Percentiles rank a stretch among this genome's conserved stretches.
Conservation (phyloP, 1,140 invertebrate species). For the Propsilocerus akamusi region DNA sequence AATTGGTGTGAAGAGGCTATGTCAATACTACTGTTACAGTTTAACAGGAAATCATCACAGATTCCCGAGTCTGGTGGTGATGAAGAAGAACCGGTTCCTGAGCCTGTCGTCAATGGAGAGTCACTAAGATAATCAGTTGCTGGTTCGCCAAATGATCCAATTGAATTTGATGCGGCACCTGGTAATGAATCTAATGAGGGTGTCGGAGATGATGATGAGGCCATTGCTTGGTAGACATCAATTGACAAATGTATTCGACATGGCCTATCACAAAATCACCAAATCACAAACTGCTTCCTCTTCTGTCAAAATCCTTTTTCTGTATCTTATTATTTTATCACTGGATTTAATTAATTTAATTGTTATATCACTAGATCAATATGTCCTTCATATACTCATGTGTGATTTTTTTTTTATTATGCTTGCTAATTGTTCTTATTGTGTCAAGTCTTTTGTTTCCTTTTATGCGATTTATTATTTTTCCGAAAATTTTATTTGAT, state of each 20-base stretch:
- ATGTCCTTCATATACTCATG: too few relatives aligned
- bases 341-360: too few relatives aligned
- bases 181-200: conserved; percentile 76
- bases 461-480: too few relatives aligned
- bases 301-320: too few relatives aligned
- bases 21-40: conserved; percentile 13
- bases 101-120: conserved; percentile 47
- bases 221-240: conserved; percentile 10
- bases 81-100: conserved; percentile 44
- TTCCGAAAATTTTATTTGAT: too few relatives aligned
- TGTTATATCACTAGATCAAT: too few relatives aligned
- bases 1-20: conserved; percentile 13
- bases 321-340: too few relatives aligned
- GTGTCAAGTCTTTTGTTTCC: too few relatives aligned
- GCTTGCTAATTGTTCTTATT: too few relatives aligned
- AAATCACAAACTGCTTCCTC: not conserved
- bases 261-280: not conserved
- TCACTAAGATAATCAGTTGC: conserved; percentile 30
- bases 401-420: too few relatives aligned
- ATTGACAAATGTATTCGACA: not conserved
- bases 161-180: conserved; percentile 54
- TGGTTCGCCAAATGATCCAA: conserved; percentile 58
- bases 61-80: conserved; percentile 63
- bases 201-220: conserved; percentile 50
- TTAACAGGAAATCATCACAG: conserved; percentile 36